A percentile compares a stretch with the other conserved stretches of the same genome.
Conservation (phyloP, 1,140 invertebrate species). For the Dufourea novaeangliae region DNA sequence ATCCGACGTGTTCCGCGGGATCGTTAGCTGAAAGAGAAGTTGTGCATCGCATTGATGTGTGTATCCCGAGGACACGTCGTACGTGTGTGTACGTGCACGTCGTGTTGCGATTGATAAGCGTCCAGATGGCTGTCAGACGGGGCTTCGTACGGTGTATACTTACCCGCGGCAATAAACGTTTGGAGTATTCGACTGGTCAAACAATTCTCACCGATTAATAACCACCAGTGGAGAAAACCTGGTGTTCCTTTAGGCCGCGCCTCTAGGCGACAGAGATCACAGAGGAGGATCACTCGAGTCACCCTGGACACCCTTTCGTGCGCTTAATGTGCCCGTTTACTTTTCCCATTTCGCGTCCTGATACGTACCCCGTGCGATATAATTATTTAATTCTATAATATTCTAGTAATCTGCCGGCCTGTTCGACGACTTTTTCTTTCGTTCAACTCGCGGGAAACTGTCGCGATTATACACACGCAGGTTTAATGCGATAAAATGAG, state of each 20-base stretch:
- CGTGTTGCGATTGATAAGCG: too few relatives aligned
- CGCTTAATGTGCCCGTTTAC: background rate
- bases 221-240: background rate
- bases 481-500: background rate
- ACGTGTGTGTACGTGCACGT: background rate
- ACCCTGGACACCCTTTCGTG: constrained; percentile 14
- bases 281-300: constrained; percentile 3
- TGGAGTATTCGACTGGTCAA: constrained; percentile 10
- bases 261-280: constrained; percentile 12
- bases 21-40: background rate
- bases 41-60: background rate
- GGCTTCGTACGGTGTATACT: constrained; percentile 6
- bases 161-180: constrained; percentile 18
- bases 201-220: constrained; percentile 34
- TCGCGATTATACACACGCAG: constrained; percentile 4
- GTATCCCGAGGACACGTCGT: background rate
- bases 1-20: background rate
- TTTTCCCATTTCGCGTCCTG: background rate
- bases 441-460: background rate
- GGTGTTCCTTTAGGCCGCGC: constrained; percentile 13
- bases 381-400: constrained; percentile 42
- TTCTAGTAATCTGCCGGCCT: background rate
- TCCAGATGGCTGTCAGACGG: too few relatives aligned
- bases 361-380: background rate
- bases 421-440: background rate